A percentile compares a stretch with the other conserved stretches of the same genome.
Evolutionary conservation across 2,888 invertebrate genomes (phyloP).

Genomic region (Andrena marginata): DNA sequence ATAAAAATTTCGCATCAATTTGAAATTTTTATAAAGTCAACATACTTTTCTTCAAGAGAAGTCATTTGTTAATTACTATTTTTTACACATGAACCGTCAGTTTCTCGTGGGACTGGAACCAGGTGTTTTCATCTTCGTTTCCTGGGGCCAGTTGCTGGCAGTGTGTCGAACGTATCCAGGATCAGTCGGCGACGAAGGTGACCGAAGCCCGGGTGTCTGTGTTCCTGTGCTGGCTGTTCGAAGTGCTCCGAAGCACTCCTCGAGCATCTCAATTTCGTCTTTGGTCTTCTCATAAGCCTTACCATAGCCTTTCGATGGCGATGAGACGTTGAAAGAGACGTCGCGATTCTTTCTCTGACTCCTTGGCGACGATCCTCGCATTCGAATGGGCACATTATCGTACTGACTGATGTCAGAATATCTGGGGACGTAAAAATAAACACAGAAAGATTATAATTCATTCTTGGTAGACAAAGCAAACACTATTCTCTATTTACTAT

Average conservation of each 20-base stretch:
- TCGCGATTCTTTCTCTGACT: constrained; percentile 80
- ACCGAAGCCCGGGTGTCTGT: constrained; percentile 69
- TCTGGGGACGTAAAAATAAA: constrained; percentile 57
- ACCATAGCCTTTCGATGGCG: constrained; percentile 74
- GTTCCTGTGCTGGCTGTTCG: constrained; percentile 79
- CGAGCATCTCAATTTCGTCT: constrained; percentile 82
- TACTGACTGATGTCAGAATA: constrained; percentile 83
- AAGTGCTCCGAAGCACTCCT: constrained; percentile 80
- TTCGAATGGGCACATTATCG: constrained; percentile 83
- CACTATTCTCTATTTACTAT: too few species aligned
- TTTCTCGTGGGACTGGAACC: constrained; percentile 86
- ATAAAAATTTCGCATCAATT: not conserved
- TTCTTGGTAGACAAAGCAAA: too few species aligned
- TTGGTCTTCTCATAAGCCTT: constrained; percentile 66
- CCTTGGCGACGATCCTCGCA: constrained; percentile 76
- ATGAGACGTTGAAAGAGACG: constrained; percentile 78
- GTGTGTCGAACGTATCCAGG: constrained; percentile 91
- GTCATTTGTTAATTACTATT: not conserved
- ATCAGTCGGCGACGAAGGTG: constrained; percentile 89
- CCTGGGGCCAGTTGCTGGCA: constrained; percentile 88
- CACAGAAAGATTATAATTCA: too few species aligned
- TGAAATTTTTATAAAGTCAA: too few species aligned
- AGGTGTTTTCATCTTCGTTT: constrained; percentile 86
- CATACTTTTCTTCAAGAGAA: too few species aligned
- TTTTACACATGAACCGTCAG: constrained; percentile 15